Evolutionary conservation across 2,888 invertebrate genomes (phyloP).

Genomic region (Boloria selene): DNA sequence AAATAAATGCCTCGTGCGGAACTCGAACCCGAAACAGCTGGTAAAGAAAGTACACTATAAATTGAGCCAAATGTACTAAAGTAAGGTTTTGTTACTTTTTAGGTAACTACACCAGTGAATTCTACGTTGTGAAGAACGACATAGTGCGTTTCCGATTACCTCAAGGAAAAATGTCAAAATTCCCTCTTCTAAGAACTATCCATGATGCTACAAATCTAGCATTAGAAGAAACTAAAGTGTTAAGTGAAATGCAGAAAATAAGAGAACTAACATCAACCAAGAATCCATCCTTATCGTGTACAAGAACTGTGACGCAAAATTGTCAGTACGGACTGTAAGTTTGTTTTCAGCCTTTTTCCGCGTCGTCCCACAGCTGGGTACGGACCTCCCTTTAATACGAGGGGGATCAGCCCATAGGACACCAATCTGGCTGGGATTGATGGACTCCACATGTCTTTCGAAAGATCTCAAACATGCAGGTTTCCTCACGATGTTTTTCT

Average conservation of each 20-base stretch:
- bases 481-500: too few relatives aligned
- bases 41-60: too few relatives aligned
- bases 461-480: too few relatives aligned
- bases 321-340: constrained; percentile 24
- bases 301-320: constrained; percentile 26
- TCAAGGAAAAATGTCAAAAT: constrained; percentile 76
- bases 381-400: too few relatives aligned
- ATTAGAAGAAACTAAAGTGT: constrained; percentile 76
- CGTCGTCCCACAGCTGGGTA: too few relatives aligned
- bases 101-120: constrained; percentile 50
- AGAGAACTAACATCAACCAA: constrained; percentile 62
- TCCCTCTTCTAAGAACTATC: constrained; percentile 87
- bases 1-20: too few relatives aligned
- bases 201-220: constrained; percentile 84
- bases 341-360: too few relatives aligned
- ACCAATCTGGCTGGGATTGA: too few relatives aligned
- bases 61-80: too few relatives aligned
- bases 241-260: constrained; percentile 67
- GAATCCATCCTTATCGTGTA: constrained; percentile 19
- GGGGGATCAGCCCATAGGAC: too few relatives aligned
- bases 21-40: too few relatives aligned
- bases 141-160: constrained; percentile 61
- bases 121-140: constrained; percentile 59
- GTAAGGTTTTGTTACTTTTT: constrained; percentile 22
- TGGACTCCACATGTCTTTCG: too few relatives aligned